Evolutionary conservation across 64 coral and sea anemone genomes (phyloP).

Genomic region (Pachyseris speciosa): DNA sequence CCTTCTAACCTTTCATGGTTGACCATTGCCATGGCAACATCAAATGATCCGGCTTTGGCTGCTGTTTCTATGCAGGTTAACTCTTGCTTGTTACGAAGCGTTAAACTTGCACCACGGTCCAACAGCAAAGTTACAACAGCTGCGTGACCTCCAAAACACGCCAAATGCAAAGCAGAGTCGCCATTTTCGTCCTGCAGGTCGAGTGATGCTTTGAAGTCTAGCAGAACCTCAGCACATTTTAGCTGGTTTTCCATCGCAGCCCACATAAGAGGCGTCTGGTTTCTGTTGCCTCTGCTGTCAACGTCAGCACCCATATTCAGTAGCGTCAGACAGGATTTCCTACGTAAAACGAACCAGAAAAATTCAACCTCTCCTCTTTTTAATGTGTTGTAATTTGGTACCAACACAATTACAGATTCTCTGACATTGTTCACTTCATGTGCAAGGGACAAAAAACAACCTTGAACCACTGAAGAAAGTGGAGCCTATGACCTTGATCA

Average conservation of each 20-base stretch:
- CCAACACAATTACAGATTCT: too few species aligned
- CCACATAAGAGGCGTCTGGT: slow-evolving; percentile 72
- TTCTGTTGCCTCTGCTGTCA: slow-evolving; percentile 72
- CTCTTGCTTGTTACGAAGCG: slow-evolving; percentile 43
- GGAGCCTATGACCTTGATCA: too few species aligned
- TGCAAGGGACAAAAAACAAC: too few species aligned
- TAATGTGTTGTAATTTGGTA: too few species aligned
- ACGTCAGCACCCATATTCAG: slow-evolving; percentile 73
- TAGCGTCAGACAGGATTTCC: slow-evolving; percentile 68
- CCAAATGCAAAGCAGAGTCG: slow-evolving; percentile 62
- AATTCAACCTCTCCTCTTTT: background rate
- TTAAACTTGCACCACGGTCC: slow-evolving; percentile 54
- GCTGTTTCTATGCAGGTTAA: slow-evolving; percentile 43
- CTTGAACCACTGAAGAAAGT: too few species aligned
- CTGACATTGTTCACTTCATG: too few species aligned
- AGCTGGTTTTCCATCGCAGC: slow-evolving; percentile 43
- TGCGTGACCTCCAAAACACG: slow-evolving; percentile 44
- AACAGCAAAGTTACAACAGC: slow-evolving; percentile 52
- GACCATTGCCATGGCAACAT: slow-evolving; percentile 59
- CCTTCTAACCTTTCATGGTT: slow-evolving; percentile 73
- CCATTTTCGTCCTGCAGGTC: slow-evolving; percentile 62
- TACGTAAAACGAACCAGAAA: slow-evolving; percentile 6
- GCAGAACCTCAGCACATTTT: slow-evolving; percentile 59
- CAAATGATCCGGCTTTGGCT: slow-evolving; percentile 58
- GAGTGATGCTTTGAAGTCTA: slow-evolving; percentile 60